Evolutionary conservation across 2,888 invertebrate species (phyloP), one percentile per base, ranked within the genome.

Genomic region (Drosophila maculinotata): DNA sequence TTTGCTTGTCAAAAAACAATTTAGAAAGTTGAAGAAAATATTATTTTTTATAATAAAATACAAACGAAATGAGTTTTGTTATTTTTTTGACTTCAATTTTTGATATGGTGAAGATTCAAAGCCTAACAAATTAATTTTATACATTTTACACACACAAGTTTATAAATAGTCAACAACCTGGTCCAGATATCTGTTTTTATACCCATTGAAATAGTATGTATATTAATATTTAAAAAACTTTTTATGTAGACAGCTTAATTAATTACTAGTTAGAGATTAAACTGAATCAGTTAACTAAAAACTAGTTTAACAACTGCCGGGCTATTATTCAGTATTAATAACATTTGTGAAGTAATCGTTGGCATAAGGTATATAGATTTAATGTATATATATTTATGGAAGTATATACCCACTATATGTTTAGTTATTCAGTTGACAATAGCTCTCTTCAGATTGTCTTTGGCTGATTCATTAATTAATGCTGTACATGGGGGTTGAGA

Each of bases 381-480:
- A n/a, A 1, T n/a, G n/a, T 17, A 44, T 17, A 28, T 28, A 10
- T 38, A 20, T 25, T 57, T 35, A 39, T 44, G 56, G 25, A 14
- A 38, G 33, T 23, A 48, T 17, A n/a, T 45, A 42, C 74, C 47
- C 49, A 53, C 41, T 28, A 35, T 30, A 7, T 25, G 38, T 25
- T 48, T 48, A 45, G 10, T 31, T 44, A 52, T 33, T 71, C 25
- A 57, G 26, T 39, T 15, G 28, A 64, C 28, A 39, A 49, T 17
- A 38, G 44, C 7, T 28, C 23, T 39, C 15, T 44, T 14, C 26
- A 33, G 3, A 48, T 53, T 9, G 30, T 42, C 15, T 63, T 35
- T 42, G 26, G 7, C 30, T 42, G 15, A 53, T 53, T 73, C 69
- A 42, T 48, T 69, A 74, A 69, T 69, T 57, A 69, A 57, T 35